Conservation (phyloP, 1,140 invertebrate species). For the Lepeophtheirus salmonis region DNA sequence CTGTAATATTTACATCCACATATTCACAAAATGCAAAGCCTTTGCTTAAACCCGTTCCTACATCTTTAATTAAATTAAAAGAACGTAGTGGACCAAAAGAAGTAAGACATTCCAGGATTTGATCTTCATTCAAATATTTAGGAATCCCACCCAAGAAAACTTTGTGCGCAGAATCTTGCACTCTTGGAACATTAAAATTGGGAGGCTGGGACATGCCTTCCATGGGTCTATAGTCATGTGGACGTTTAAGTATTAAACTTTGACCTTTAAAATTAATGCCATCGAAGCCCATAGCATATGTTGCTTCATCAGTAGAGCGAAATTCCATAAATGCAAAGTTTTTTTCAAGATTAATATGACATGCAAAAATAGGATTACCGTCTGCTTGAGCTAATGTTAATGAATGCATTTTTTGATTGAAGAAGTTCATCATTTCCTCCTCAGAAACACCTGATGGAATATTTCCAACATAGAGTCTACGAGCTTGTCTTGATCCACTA, state of each 20-base stretch:
- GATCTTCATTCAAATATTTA: constrained; percentile 97
- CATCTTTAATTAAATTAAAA: constrained; percentile 97
- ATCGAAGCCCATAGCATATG: constrained; percentile 99
- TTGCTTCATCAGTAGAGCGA: constrained; percentile 97
- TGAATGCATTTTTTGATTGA: constrained; percentile 99
- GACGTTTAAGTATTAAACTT: constrained; percentile 91
- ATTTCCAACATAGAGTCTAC: constrained; percentile 91
- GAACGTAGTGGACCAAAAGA: constrained; percentile 92
- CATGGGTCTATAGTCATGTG: constrained; percentile 97
- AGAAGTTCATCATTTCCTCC: constrained; percentile 99
- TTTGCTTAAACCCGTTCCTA: constrained; percentile 87
- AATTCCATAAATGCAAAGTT: constrained; percentile 99
- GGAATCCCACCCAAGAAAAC: constrained; percentile 96
- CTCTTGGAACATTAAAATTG: constrained; percentile 35
- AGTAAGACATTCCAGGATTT: constrained; percentile 89
- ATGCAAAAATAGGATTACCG: constrained; percentile 93
- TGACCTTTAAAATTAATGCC: constrained; percentile 99
- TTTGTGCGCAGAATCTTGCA: constrained; percentile 89
- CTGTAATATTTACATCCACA: constrained; percentile 85
- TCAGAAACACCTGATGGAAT: constrained; percentile 99
- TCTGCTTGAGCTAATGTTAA: constrained; percentile 94
- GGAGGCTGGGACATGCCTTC: constrained; percentile 81
- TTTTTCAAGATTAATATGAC: constrained; percentile 70
- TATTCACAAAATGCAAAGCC: constrained; percentile 99
- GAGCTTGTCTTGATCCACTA: constrained; percentile 85